Evolutionary conservation across 2,888 invertebrate genomes (phyloP).

Genomic region (Lydus trimaculatus): DNA sequence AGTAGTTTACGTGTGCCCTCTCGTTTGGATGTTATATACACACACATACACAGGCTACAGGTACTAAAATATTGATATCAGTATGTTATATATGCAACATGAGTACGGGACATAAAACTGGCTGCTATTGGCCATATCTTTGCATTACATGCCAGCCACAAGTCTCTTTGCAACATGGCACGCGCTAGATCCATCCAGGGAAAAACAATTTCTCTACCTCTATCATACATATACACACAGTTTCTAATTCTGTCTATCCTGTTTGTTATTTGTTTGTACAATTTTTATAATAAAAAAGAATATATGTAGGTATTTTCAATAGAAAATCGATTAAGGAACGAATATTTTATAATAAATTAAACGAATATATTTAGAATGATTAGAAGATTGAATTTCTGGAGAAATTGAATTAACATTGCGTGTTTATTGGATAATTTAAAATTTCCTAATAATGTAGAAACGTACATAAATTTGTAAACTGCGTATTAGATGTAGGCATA

Average conservation of each 20-base stretch:
- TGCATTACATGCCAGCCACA: conserved; percentile 55
- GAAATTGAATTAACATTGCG: not conserved
- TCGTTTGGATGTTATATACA: not conserved
- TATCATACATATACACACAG: conserved; percentile 12
- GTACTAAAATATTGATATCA: conserved; percentile 62
- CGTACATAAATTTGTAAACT: conserved; percentile 49
- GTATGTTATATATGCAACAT: conserved; percentile 62
- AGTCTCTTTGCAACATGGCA: conserved; percentile 47
- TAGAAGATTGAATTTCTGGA: not conserved
- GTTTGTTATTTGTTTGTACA: not conserved
- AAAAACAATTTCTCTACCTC: conserved; percentile 59
- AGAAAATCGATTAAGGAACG: not conserved
- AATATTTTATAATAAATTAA: too few relatives aligned
- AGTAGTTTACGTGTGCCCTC: conserved; percentile 38
- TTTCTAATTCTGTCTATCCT: not conserved
- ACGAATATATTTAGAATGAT: not conserved
- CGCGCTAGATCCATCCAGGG: conserved; percentile 56
- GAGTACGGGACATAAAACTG: conserved; percentile 62
- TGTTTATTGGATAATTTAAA: conserved; percentile 30
- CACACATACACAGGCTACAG: conserved; percentile 37
- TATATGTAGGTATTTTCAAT: too few relatives aligned
- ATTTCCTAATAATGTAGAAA: conserved; percentile 39
- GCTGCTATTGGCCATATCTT: conserved; percentile 63
- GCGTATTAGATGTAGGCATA: conserved; percentile 41
- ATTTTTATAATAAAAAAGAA: not conserved